Evolutionary conservation across 2,113 vertebrate genomes (phyloP), one percentile per base, ranked within the genome.

Genomic region (Plotosus lineatus): DNA sequence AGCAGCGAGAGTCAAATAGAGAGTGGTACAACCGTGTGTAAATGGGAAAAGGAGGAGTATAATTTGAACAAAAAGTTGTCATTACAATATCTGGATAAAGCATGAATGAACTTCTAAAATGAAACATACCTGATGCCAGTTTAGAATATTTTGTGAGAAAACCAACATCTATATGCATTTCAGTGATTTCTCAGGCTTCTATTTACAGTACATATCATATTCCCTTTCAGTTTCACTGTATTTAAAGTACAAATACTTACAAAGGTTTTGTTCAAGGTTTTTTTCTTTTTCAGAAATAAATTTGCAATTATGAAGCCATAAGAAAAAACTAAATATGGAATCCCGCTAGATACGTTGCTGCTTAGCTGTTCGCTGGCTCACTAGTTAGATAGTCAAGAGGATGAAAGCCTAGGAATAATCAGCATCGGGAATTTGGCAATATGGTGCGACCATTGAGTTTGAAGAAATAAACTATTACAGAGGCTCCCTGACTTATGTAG

Each of bases 21-120:
- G 14, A 75, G 53, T 9, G 0, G 19, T 66, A 12, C 38, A 68
- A 68, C 10, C 40, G 40, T 26, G 40, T 33, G 31, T 23, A 9
- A 51, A 51, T 36, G 19, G 9, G 44, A 56, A 61, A 33, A 28
- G 15, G 10, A 8, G 4, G 5, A 14, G 38, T 8, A 21, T 14
- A 2, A 7, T 5, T 46, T 46, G 33, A 17, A n/a, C 10, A 60
- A 19, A n/a, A 33, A 33, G 63, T 38, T 61, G 31, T 66, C 40
- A 66, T 26, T 68, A 55, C 40, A 51, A 55, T 66, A 79, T 36
- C 26, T 40, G 66, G 38, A 44, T 56, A 79, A 71, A 44, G 44
- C 56, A 42, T 42, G 28, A 21, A 69, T 26, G n/a, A 51, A 50
- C 31, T n/a, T 36, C 10, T 21, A 28, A 11, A 4, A n/a, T 76